phyloP scores from a whole-genome alignment of 2,113 vertebrate species.

The Leucosticte australis region DNA sequence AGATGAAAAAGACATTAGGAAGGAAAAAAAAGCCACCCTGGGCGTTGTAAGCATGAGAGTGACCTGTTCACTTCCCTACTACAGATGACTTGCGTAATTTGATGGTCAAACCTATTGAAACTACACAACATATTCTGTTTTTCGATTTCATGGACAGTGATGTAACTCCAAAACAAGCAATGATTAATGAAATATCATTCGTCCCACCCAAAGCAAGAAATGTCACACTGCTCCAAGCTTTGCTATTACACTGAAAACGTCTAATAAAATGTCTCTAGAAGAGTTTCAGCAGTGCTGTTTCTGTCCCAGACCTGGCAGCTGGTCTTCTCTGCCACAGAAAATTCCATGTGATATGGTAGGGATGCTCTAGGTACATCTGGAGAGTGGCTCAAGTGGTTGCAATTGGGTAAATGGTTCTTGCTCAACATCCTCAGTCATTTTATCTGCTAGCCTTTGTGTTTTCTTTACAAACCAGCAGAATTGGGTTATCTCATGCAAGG shows the following conservation, averaged over 20 bases:
- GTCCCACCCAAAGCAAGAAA: slow-evolving; percentile 44
- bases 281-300: neutral
- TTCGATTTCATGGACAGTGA: slow-evolving; percentile 13
- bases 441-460: neutral
- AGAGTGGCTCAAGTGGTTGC: neutral
- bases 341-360: neutral
- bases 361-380: neutral
- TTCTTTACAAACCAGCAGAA: neutral
- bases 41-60: neutral
- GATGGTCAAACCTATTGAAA: slow-evolving; percentile 3
- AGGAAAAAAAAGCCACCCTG: neutral
- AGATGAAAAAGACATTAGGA: neutral
- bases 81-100: neutral
- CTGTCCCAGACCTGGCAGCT: neutral
- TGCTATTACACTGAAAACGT: neutral
- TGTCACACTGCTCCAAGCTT: neutral
- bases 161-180: slow-evolving; percentile 38
- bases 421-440: neutral
- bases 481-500: slow-evolving; percentile 13
- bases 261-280: neutral
- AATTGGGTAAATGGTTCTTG: neutral
- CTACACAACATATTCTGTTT: neutral
- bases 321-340: neutral
- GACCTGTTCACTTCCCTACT: neutral
- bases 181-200: slow-evolving; percentile 33